Evolutionary conservation across 2,797 vertebrate species (phyloP).

Genomic region (Sebastes oblongus): DNA sequence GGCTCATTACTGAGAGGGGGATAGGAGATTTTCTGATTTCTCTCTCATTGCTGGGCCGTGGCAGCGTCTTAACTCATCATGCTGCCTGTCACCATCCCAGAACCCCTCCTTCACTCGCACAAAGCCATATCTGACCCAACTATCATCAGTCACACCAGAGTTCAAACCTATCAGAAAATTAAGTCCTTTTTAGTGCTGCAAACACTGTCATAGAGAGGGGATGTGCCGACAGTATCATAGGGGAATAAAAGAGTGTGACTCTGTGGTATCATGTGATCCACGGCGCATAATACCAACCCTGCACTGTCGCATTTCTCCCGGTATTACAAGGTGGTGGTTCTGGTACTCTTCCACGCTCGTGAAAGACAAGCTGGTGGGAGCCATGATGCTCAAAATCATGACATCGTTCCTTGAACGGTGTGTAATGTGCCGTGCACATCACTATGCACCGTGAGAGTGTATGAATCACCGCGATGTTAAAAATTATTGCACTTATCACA

Average conservation of each 20-base stretch:
- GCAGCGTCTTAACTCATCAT: slow-evolving; percentile 75
- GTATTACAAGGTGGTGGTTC: slow-evolving; percentile 82
- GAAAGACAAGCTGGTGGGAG: slow-evolving; percentile 84
- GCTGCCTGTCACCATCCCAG: slow-evolving; percentile 59
- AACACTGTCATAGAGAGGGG: slow-evolving; percentile 15
- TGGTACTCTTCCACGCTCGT: slow-evolving; percentile 83
- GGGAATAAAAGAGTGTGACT: slow-evolving; percentile 25
- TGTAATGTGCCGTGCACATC: slow-evolving; percentile 30
- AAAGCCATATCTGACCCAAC: slow-evolving; percentile 52
- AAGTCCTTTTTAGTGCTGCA: slow-evolving; percentile 33
- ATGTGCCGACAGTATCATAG: slow-evolving; percentile 7
- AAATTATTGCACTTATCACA: slow-evolving; percentile 68
- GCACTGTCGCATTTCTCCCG: not conserved
- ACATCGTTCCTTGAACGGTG: slow-evolving; percentile 12
- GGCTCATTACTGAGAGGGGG: slow-evolving; percentile 83
- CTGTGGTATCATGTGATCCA: slow-evolving; percentile 14
- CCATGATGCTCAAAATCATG: slow-evolving; percentile 73
- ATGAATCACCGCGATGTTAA: slow-evolving; percentile 52
- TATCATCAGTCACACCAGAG: slow-evolving; percentile 63
- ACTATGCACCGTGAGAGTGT: slow-evolving; percentile 30
- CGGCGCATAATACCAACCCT: not conserved
- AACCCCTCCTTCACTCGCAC: slow-evolving; percentile 49
- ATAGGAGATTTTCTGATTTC: slow-evolving; percentile 74
- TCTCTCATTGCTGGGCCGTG: slow-evolving; percentile 58
- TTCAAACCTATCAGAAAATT: slow-evolving; percentile 53